phyloP scores from a whole-genome alignment of 2,888 invertebrate species.

The Caenorhabditis becei region DNA sequence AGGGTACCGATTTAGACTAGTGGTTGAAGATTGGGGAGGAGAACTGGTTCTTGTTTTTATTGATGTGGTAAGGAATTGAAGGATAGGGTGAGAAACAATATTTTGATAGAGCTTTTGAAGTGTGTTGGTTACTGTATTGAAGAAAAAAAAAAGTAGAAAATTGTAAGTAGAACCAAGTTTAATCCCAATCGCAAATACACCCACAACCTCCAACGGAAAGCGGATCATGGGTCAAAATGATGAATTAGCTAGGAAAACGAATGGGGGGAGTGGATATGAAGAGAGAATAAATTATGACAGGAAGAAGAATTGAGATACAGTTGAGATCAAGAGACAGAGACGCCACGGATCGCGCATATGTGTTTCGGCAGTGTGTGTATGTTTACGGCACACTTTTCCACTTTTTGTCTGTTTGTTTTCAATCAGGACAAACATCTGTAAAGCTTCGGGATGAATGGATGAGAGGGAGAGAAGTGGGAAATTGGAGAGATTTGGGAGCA shows the following conservation, averaged over 20 bases:
- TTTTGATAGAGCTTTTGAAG: background rate
- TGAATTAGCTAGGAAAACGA: conserved; percentile 18
- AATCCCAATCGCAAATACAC: background rate
- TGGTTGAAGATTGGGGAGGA: background rate
- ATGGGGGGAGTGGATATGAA: conserved; percentile 15
- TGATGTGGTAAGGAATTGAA: background rate
- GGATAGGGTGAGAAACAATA: background rate
- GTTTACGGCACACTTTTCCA: conserved; percentile 50
- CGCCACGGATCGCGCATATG: conserved; percentile 33
- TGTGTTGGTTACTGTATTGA: too few species aligned
- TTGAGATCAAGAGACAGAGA: conserved; percentile 21
- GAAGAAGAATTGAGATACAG: conserved; percentile 29
- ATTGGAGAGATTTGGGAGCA: background rate
- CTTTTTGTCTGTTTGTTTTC: conserved; percentile 57
- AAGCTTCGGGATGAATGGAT: conserved; percentile 20
- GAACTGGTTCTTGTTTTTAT: conserved; percentile 16
- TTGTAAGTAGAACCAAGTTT: background rate
- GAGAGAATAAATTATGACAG: conserved; percentile 51
- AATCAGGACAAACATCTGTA: conserved; percentile 60
- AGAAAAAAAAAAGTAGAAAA: background rate
- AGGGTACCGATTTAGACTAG: conserved; percentile 13
- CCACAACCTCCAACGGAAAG: conserved; percentile 5
- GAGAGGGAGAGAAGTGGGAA: conserved; percentile 3
- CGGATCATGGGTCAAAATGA: conserved; percentile 41
- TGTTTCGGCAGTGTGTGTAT: conserved; percentile 58